Base-by-base conservation (phyloP, 1,140 invertebrate species). In the Euglossa dilemma region DNA sequence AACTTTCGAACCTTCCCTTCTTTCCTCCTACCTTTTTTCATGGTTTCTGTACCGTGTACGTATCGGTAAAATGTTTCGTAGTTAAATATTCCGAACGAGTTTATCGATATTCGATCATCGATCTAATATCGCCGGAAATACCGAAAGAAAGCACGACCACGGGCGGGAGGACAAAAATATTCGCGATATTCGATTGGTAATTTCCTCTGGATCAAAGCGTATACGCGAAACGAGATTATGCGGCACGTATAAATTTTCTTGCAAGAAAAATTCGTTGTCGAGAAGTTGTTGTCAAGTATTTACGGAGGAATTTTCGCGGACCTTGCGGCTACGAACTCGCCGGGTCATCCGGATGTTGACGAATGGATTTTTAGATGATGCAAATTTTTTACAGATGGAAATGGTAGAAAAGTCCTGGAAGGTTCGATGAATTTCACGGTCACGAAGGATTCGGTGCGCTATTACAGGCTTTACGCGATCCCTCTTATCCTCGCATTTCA, bases 361-460 rank as follows among this genome's bases (percentile, higher is more conserved):
- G 83, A 80, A 88, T 85, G 83, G 73, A 78, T 87, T 79, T 79
- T 66, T 81, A 75, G 80, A 56, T 76, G 88, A 89, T 82, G 85
- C 81, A 91, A 82, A 88, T 91, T 90, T 91, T 82, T 86, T 84
- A 77, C 85, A 86, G 77, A 77, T 81, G 83, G 83, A 85, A 86
- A 88, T 83, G 67, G 83, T 69, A 56, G 80, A 67, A 86, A 89
- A 86, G 88, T 90, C 78, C 78, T 28, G 45, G 56, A n/a, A 79
- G 75, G 57, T 50, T 88, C 90, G 86, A 91, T 92, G 87, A 91
- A 91, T 92, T 91, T 91, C 90, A 89, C 83, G 85, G 80, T 89
- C 79, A 85, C 85, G 86, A 88, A 79, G 75, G 73, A 77, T 80
- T 61, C 76, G 74, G 78, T 61, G 83, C 84, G 28, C 79, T 59